phyloP scores from a whole-genome alignment of 2,888 invertebrate genomes.

The Lasioglossum zephyrum region DNA sequence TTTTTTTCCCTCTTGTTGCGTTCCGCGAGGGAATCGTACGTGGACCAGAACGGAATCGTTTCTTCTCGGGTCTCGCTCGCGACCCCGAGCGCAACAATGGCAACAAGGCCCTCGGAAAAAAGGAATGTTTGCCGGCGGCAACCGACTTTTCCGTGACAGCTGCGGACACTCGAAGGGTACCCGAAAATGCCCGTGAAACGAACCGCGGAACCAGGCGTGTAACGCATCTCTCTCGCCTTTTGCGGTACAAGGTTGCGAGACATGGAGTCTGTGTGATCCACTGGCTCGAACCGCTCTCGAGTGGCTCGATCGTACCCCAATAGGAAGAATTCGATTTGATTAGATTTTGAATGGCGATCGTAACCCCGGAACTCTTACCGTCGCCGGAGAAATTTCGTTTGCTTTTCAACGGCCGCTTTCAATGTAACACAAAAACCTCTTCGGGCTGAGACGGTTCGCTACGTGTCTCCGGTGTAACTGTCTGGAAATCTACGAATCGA shows the following conservation, averaged over 20 bases:
- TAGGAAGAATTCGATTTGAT: constrained; percentile 12
- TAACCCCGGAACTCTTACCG: not conserved
- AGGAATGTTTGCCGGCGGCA: constrained; percentile 68
- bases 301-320: not conserved
- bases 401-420: not conserved
- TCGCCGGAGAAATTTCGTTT: not conserved
- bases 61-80: constrained; percentile 42
- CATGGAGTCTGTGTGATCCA: not conserved
- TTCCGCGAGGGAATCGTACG: constrained; percentile 45
- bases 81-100: constrained; percentile 60
- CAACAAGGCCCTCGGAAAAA: constrained; percentile 52
- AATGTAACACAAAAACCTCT: not conserved
- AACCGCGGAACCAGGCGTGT: constrained; percentile 47
- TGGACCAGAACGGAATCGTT: constrained; percentile 67
- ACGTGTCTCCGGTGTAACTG: not conserved
- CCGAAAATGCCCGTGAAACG: constrained; percentile 41
- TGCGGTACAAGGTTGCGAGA: constrained; percentile 14
- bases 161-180: constrained; percentile 62
- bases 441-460: not conserved
- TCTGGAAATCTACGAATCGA: not conserved
- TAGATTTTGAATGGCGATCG: constrained; percentile 3
- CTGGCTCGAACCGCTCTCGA: constrained; percentile 23
- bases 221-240: constrained; percentile 16
- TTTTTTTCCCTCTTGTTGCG: not conserved
- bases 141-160: constrained; percentile 69